Evolutionary conservation across 2,113 vertebrate species (phyloP).

Genomic region (Spheniscus mendiculus): DNA sequence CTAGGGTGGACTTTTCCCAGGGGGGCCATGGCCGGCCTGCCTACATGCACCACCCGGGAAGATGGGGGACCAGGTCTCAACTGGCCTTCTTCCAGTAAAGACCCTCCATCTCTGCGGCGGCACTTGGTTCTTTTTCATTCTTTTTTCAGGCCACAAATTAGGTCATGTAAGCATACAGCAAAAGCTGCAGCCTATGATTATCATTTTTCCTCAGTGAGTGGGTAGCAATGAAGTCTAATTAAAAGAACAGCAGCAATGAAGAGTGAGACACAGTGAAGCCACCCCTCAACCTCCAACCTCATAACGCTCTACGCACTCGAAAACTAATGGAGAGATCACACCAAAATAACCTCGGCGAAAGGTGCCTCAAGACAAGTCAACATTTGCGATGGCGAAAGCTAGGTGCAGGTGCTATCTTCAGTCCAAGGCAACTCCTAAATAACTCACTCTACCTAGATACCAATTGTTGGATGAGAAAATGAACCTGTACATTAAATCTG

Average conservation of each 20-base stretch:
- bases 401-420: background rate
- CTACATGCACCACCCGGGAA: background rate
- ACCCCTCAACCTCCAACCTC: background rate
- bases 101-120: background rate
- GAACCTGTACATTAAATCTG: background rate
- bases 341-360: background rate
- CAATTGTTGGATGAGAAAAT: background rate
- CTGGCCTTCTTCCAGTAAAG: background rate
- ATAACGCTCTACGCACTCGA: background rate
- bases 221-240: background rate
- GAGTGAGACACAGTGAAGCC: background rate
- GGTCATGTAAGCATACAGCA: background rate
- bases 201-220: background rate
- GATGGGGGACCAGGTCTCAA: background rate
- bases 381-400: background rate
- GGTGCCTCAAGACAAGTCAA: background rate
- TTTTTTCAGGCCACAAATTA: background rate
- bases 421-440: background rate
- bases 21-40: background rate
- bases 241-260: background rate
- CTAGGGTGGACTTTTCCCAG: no score
- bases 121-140: background rate
- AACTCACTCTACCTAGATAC: background rate
- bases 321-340: background rate
- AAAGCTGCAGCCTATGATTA: background rate